Evolutionary conservation across 1,140 invertebrate species (phyloP).

Genomic region (Anthonomus grandis): DNA sequence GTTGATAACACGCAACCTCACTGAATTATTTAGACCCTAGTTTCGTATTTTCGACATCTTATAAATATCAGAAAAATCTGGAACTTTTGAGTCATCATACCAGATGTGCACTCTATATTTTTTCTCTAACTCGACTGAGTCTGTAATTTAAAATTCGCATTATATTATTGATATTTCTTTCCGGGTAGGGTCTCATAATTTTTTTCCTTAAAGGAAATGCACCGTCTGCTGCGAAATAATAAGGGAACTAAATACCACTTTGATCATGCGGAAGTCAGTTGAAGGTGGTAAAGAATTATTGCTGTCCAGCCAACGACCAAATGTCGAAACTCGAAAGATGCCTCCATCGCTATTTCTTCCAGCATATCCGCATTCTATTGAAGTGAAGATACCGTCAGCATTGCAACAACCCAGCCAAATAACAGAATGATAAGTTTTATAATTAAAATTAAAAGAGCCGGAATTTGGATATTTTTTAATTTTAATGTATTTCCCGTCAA

Average conservation of each 20-base stretch:
- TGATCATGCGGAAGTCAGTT: background rate
- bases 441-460: slow-evolving; percentile 6
- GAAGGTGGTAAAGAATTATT: slow-evolving; percentile 11
- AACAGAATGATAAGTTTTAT: background rate
- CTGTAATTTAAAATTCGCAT: slow-evolving; percentile 8
- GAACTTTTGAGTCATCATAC: too few relatives aligned
- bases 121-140: slow-evolving; percentile 5
- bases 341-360: slow-evolving; percentile 21
- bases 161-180: slow-evolving; percentile 10
- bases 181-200: too few relatives aligned
- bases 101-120: slow-evolving; percentile 10
- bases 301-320: slow-evolving; percentile 10
- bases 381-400: background rate
- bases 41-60: background rate
- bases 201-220: too few relatives aligned
- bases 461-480: slow-evolving; percentile 9
- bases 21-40: background rate
- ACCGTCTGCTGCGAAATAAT: background rate
- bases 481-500: slow-evolving; percentile 9
- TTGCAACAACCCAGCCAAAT: too few relatives aligned
- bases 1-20: background rate
- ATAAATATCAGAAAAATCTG: slow-evolving; percentile 8
- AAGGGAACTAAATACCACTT: background rate
- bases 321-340: too few relatives aligned
- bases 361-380: slow-evolving; percentile 8